phyloP scores from a whole-genome alignment of 2,888 invertebrate genomes.

The Empis livida region DNA sequence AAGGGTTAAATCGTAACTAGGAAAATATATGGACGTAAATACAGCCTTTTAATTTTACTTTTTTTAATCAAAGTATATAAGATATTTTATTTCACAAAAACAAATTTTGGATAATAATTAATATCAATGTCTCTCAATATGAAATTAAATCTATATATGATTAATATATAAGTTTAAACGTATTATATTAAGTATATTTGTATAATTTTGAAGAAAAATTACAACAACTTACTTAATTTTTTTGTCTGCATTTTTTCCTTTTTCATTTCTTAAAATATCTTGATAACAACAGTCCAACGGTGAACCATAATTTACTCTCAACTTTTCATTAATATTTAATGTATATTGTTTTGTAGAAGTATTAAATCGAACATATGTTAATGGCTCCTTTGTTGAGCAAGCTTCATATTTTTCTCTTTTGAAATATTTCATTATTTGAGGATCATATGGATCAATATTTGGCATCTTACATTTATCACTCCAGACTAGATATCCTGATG shows the following conservation, averaged over 20 bases:
- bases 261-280: slow-evolving; percentile 23
- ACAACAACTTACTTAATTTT: slow-evolving; percentile 19
- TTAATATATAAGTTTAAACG: too few species aligned
- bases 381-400: slow-evolving; percentile 34
- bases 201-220: too few species aligned
- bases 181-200: too few species aligned
- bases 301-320: slow-evolving; percentile 17
- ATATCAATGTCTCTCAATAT: not conserved
- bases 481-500: slow-evolving; percentile 36
- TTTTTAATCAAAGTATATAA: too few species aligned
- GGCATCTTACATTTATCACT: slow-evolving; percentile 50
- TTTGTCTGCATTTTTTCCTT: slow-evolving; percentile 21
- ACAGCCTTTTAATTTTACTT: too few species aligned
- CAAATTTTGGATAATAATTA: not conserved
- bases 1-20: too few species aligned
- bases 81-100: too few species aligned
- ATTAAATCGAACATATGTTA: slow-evolving; percentile 26
- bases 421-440: slow-evolving; percentile 40
- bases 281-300: slow-evolving; percentile 29
- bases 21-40: too few species aligned
- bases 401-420: slow-evolving; percentile 40
- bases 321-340: slow-evolving; percentile 22
- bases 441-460: slow-evolving; percentile 45
- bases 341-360: slow-evolving; percentile 19
- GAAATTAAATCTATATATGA: not conserved